Evolutionary conservation across 2,113 vertebrate species (phyloP).

Genomic region (Colinus virginianus): DNA sequence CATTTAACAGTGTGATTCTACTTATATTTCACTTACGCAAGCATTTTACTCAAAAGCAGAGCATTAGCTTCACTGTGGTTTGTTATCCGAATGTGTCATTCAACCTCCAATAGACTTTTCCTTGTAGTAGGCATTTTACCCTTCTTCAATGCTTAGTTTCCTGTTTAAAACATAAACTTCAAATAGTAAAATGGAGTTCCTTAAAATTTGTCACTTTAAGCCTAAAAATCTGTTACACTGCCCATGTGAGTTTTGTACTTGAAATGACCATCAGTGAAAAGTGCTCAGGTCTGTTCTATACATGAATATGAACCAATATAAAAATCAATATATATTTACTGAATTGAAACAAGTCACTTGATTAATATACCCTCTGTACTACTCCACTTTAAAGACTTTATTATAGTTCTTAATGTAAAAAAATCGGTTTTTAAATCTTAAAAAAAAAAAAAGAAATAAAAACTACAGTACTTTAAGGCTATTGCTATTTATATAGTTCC

Average conservation of each 20-base stretch:
- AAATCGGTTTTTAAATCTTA: not conserved
- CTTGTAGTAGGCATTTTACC: not conserved
- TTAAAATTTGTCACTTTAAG: not conserved
- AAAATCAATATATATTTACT: slow-evolving; percentile 5
- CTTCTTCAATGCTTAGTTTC: not conserved
- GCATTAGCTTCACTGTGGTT: not conserved
- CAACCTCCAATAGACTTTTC: not conserved
- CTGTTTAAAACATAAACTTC: not conserved
- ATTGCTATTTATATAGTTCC: slow-evolving; percentile 59
- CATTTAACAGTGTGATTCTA: not conserved
- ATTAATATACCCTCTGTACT: not conserved
- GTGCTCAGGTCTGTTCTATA: not conserved
- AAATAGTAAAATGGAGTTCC: not conserved
- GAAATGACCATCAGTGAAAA: not conserved
- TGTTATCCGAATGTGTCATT: not conserved
- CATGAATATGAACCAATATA: not conserved
- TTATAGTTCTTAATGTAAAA: not conserved
- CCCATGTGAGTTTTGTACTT: not conserved
- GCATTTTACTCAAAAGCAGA: not conserved
- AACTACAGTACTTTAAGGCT: slow-evolving; percentile 12
- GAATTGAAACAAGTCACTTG: not conserved
- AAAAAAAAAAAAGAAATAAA: not conserved
- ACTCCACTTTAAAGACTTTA: not conserved
- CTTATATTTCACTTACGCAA: fast-evolving
- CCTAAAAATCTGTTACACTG: not conserved